Conservation (phyloP, 2,888 invertebrate genomes). For the Zhengitettix transpicula region DNA sequence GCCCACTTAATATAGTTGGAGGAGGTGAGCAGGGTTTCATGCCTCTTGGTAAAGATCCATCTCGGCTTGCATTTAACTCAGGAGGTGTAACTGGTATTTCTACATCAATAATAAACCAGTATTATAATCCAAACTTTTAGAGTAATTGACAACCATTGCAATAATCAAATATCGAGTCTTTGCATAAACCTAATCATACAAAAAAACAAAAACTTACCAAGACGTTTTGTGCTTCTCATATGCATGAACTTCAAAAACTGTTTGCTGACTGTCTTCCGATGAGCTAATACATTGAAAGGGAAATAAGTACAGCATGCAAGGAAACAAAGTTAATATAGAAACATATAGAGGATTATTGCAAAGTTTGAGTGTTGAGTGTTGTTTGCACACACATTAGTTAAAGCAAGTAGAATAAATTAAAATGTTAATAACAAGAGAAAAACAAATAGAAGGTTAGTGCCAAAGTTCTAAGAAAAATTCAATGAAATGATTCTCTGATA, state of each 20-base stretch:
- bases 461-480: too few relatives aligned
- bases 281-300: background rate
- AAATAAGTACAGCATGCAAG: constrained; percentile 26
- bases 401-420: too few relatives aligned
- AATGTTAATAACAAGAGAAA: too few relatives aligned
- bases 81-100: constrained; percentile 30
- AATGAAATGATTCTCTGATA: too few relatives aligned
- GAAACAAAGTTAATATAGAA: constrained; percentile 15
- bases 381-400: too few relatives aligned
- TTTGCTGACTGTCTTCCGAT: background rate
- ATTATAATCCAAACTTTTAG: background rate
- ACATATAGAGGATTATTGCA: too few relatives aligned
- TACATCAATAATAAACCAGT: constrained; percentile 20
- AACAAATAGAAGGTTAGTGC: too few relatives aligned
- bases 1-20: constrained; percentile 11
- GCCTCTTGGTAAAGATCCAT: constrained; percentile 27
- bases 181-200: background rate
- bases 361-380: too few relatives aligned
- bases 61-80: constrained; percentile 24
- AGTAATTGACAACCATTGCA: background rate
- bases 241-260: background rate
- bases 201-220: background rate
- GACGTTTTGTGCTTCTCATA: background rate
- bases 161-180: background rate
- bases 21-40: constrained; percentile 16